Evolutionary conservation across 2,113 vertebrate genomes (phyloP), one percentile per base, ranked within the genome.

Genomic region (Syngnathoides biaculeatus): DNA sequence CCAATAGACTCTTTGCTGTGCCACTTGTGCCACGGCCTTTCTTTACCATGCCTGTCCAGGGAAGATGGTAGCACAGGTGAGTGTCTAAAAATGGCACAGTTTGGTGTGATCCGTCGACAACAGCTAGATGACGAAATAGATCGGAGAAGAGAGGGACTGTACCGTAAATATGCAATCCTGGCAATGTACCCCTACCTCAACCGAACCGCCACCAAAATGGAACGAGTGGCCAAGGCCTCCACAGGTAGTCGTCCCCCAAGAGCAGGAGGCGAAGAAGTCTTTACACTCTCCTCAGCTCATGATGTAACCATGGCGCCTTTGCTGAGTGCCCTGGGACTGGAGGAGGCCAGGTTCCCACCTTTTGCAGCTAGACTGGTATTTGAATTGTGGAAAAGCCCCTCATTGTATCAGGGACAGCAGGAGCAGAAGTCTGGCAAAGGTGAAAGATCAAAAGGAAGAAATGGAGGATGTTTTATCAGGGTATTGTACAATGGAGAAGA

Each of bases 311-410:
- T 99, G 91, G 96, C 95, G 0, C 97, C 97, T 0, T 58, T 98
- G 80, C 94, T 99, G 22, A 97, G 95, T 74, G 95, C 97, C 74
- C 86, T 99, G 74, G 97, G 97, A 26, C 87, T 99, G 58, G 88
- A 92, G 2, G 92, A 94, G 69, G 95, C 94, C 66, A 91, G 90
- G 47, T 98, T 98, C 82, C 97, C 97, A 0, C 90, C 95, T 19
- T 99, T 98, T 65, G 97, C 95, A 0, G 96, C 97, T n/a, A 93
- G 97, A 57, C 82, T 99, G 53, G 93, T 96, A 68, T 96, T 99
- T 64, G 97, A 99, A 87, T 81, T 99, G 64, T 99, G 97, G 97
- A 94, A 92, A 71, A 91, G 96, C 77, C 92, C 84, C 27, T 26
- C 72, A 0, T 15, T 10, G 1, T 7, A 9, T 1, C 74, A 58